Percentiles rank a stretch among this genome's conserved stretches.
Conservation (phyloP, 2,888 invertebrate genomes). For the Chrysotoxum bicinctum region DNA sequence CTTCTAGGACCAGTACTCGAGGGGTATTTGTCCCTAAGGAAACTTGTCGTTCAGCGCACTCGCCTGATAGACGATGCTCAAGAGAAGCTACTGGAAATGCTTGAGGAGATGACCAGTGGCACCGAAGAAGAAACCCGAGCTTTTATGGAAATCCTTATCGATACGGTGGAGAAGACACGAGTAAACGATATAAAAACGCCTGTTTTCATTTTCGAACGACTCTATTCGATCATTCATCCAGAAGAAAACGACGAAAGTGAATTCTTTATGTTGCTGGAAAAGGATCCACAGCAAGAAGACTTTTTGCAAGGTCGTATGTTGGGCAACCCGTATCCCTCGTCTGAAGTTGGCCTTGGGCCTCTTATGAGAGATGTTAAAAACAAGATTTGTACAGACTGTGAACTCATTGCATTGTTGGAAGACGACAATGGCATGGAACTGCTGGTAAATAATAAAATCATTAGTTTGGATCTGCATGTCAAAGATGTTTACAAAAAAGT, state of each 20-base stretch:
- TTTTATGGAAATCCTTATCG: constrained; percentile 98
- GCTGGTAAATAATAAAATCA: constrained; percentile 98
- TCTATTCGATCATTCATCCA: constrained; percentile 98
- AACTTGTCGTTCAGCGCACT: constrained; percentile 96
- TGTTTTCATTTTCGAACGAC: constrained; percentile 97
- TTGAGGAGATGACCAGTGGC: constrained; percentile 97
- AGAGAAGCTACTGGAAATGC: constrained; percentile 93
- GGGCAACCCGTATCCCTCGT: constrained; percentile 98
- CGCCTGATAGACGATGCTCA: constrained; percentile 98
- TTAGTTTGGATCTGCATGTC: constrained; percentile 97
- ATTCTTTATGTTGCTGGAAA: constrained; percentile 97
- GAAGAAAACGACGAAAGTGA: constrained; percentile 98
- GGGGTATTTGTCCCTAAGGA: constrained; percentile 94
- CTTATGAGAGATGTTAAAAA: constrained; percentile 99
- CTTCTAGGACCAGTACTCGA: constrained; percentile 89
- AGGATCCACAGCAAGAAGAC: constrained; percentile 99
- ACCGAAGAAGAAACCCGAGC: constrained; percentile 97
- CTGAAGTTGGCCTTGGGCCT: constrained; percentile 96
- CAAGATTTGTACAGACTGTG: constrained; percentile 99
- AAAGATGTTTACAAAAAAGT: constrained; percentile 93
- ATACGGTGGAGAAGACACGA: constrained; percentile 95
- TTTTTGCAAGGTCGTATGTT: constrained; percentile 97
- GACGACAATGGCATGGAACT: constrained; percentile 99
- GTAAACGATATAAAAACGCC: constrained; percentile 97
- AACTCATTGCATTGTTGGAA: constrained; percentile 97